Base-by-base conservation (phyloP, 1,140 invertebrate species). In the Colletes gigas region DNA sequence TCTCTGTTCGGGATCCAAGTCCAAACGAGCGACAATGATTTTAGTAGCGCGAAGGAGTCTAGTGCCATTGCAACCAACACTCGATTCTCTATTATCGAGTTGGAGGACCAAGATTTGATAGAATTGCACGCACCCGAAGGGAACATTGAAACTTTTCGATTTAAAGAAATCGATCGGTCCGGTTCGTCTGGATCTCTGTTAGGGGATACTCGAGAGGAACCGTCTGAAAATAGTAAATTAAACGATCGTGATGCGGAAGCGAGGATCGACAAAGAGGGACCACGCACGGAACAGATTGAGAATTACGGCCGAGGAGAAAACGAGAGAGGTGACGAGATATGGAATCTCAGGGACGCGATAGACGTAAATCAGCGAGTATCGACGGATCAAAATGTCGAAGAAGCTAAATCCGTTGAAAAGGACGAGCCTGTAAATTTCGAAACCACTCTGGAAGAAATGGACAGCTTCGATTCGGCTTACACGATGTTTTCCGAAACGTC, bases 391-490 rank as follows among this genome's bases (percentile, higher is more conserved):
- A 47, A 9, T 9, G 44, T 47, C 10, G 21, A 15, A 12, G 39
- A 5, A 0, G 9, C n/a, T 1, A 12, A 21, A 52, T 19, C 14
- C 10, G 47, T 14, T 19, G 0, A 5, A 9, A 7, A 8, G 4
- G 4, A 4, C 47, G 74, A 69, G 6, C 1, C 44, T 3, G 5
- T 14, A 8, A 14, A 5, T 41, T 17, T 52, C 0, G 17, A 39
- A 3, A n/a, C 39, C 0, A 50, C 14, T 41, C 21, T 77, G 19
- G 19, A 52, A n/a, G 54, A 39, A 0, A 67, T 30, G 4, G 78
- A 80, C 71, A 80, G 78, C 19, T 80, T 68, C 30, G n/a, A 80
- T 52, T 80, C 78, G 0, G 21, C 54, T n/a, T 75, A 68, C 47
- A 68, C 44, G 4, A 6, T 3, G 19, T 1, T 7, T 17, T 75